phyloP scores from a whole-genome alignment of 2,888 invertebrate genomes.

The Oscheius myriophilus region DNA sequence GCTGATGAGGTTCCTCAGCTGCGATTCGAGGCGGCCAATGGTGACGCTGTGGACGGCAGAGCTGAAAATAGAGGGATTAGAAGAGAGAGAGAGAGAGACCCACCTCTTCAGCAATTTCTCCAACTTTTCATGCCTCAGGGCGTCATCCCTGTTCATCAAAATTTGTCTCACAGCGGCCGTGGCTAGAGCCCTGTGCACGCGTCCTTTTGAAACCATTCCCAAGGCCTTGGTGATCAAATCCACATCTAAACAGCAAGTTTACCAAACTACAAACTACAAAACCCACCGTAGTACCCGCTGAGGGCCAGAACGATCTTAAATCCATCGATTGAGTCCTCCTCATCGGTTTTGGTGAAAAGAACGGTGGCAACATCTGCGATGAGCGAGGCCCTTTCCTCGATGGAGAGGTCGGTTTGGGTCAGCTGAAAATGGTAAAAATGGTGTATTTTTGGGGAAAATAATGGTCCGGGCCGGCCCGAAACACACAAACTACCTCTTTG shows the following conservation, averaged over 20 bases:
- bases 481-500: too few relatives aligned
- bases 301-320: constrained; percentile 7
- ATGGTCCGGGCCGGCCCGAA: too few relatives aligned
- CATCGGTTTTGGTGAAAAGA: constrained; percentile 18
- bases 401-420: background rate
- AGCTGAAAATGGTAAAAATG: too few relatives aligned
- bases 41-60: background rate
- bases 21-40: constrained; percentile 4
- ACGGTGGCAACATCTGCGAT: constrained; percentile 15
- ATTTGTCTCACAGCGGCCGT: constrained; percentile 16
- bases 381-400: background rate
- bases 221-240: constrained; percentile 9
- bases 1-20: constrained; percentile 2
- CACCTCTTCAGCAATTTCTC: constrained; percentile 21
- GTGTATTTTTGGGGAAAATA: too few relatives aligned
- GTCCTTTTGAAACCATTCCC: background rate
- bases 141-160: constrained; percentile 1
- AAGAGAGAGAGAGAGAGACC: background rate
- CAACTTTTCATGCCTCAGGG: constrained; percentile 18
- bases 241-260: constrained; percentile 6
- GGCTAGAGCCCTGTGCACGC: constrained; percentile 4
- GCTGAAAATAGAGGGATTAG: background rate
- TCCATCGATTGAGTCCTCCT: background rate
- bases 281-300: background rate
- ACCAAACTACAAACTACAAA: background rate